Evolutionary conservation across 2,797 vertebrate genomes (phyloP).

Genomic region (Eidolon dupreanum): DNA sequence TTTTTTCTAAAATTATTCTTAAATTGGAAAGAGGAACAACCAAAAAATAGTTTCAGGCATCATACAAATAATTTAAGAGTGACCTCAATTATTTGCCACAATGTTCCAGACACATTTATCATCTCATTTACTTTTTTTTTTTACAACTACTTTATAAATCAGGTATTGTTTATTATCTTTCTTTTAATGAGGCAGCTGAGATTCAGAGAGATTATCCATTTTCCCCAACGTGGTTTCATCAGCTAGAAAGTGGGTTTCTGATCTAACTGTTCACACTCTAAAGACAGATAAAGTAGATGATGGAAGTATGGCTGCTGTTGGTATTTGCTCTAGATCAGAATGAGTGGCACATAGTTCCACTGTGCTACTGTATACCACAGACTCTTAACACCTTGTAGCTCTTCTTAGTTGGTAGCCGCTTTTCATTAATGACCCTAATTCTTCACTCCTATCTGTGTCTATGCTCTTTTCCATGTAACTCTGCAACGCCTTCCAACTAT

Average conservation of each 20-base stretch:
- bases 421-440: neutral
- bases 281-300: neutral
- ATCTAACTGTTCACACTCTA: neutral
- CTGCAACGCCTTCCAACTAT: neutral
- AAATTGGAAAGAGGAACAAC: neutral
- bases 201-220: neutral
- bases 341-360: rapidly evolving
- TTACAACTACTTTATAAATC: neutral
- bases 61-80: neutral
- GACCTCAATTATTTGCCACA: neutral
- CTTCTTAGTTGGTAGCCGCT: neutral
- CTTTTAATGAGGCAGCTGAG: neutral
- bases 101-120: neutral
- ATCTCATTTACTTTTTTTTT: neutral
- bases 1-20: conserved; percentile 26
- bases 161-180: neutral
- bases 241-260: neutral
- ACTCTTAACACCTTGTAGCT: neutral
- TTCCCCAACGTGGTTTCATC: neutral
- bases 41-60: neutral
- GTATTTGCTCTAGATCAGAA: neutral
- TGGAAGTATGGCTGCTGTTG: neutral
- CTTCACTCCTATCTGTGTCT: neutral
- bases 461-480: neutral
- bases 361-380: neutral